These are phyloP conservation scores for Latheticus oryzae DNA, from an alignment of 2,888 invertebrate species.

Conservation along the genomic window DNA sequence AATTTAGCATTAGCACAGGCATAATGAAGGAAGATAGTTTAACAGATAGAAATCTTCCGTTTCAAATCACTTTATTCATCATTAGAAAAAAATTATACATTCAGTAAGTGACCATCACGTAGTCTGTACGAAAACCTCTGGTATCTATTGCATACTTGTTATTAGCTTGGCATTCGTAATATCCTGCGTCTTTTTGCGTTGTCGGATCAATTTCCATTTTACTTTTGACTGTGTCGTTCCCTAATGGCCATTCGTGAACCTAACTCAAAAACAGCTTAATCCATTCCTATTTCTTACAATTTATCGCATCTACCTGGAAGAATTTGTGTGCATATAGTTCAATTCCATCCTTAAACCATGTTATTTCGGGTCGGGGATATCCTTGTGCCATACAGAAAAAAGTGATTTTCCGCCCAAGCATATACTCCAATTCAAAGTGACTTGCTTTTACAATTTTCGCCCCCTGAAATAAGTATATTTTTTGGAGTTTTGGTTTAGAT, in stretches of 20 bases:
- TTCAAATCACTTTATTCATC: conserved; percentile 13
- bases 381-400: conserved; percentile 82
- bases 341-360: conserved; percentile 82
- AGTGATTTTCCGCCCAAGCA: conserved; percentile 80
- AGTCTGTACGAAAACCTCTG: conserved; percentile 76
- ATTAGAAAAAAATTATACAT: conserved; percentile 20
- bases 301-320: conserved; percentile 73
- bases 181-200: conserved; percentile 78
- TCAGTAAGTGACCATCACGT: conserved; percentile 69
- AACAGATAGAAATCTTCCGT: conserved; percentile 4
- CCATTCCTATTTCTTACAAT: no score
- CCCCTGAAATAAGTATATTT: conserved; percentile 66
- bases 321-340: conserved; percentile 79
- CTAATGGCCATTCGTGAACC: conserved; percentile 77
- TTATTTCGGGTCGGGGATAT: conserved; percentile 78
- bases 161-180: conserved; percentile 79
- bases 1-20: conserved; percentile 25
- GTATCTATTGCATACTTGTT: conserved; percentile 78
- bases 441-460: conserved; percentile 78
- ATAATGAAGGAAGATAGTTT: conserved; percentile 23
- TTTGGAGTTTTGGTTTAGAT: no score
- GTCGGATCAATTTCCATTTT: conserved; percentile 82
- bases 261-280: conserved; percentile 48
- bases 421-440: conserved; percentile 79
- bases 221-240: conserved; percentile 74